Base-by-base conservation (phyloP, 2,888 invertebrate species). In the Lamellibrachia columna region DNA sequence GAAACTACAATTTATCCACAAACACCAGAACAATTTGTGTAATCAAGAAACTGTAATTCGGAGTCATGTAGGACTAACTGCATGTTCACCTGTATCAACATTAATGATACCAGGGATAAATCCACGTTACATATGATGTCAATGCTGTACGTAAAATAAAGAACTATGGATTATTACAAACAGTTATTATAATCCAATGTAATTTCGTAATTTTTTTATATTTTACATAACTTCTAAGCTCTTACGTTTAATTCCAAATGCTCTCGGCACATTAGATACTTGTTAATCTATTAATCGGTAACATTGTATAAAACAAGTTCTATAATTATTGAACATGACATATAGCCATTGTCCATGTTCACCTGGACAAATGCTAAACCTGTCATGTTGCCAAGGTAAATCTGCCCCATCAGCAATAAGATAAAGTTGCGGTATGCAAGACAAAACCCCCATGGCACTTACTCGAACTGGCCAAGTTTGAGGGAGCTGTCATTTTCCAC, bases 401-500 rank as follows among this genome's bases (percentile, higher is more conserved):
- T 75, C 8, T 55, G 75, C 22, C 75, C 75, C 15, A 4, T 15
- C n/a, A 3, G n/a, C 75, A 75, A 75, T 75, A 75, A 75, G 75
- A 75, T 75, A 75, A 75, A 22, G 15, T 11, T 75, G 22, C 15
- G 22, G 75, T 22, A 75, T 75, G 75, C 22, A 58, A 58, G 58
- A 58, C 7, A 58, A n/a, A 75, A 75, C 22, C 75, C 75, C 75
- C n/a, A n/a, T 75, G 75, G 75, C 75, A 93, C 93, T 93, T 90
- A 93, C 93, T 93, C 93, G 92, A 93, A 93, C 75, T 93, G 92
- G 58, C 93, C 93, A 52, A 93, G 93, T 91, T 93, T 93, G 58
- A 92, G 53, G 15, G 92, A 92, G 53, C 92, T 90, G 15, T 91
- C 92, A 52, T 92, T 91, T 11, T 92, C 55, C 53, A 92, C 91